Percentiles rank a stretch among this genome's conserved stretches.
Conservation (phyloP, 92 coral and sea anemone species). For the Parazoanthus swiftii region DNA sequence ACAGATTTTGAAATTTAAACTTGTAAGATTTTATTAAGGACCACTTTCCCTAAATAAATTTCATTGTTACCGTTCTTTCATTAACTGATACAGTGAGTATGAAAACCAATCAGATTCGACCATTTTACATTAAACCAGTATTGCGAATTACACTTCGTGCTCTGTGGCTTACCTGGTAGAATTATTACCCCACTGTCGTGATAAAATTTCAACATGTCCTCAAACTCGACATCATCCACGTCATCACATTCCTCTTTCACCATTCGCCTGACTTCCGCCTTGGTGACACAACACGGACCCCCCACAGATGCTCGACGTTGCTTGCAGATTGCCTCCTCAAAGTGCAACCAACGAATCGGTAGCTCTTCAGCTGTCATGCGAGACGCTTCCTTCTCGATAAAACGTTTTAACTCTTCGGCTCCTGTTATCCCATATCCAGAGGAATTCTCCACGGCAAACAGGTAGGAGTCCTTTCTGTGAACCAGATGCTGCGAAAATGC, state of each 20-base stretch:
- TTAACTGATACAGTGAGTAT: too few relatives aligned
- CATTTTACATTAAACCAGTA: background rate
- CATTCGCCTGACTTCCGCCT: constrained; percentile 24
- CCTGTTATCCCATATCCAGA: constrained; percentile 45
- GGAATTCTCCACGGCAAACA: constrained; percentile 68
- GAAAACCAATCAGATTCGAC: too few relatives aligned
- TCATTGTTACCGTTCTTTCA: too few relatives aligned
- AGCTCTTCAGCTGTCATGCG: constrained; percentile 47
- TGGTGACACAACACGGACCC: constrained; percentile 46
- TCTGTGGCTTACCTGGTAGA: constrained; percentile 53
- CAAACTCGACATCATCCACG: constrained; percentile 50
- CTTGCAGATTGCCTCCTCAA: constrained; percentile 69
- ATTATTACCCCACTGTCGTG: constrained; percentile 75
- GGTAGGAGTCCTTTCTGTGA: constrained; percentile 36
- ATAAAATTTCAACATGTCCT: constrained; percentile 62
- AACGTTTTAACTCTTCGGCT: constrained; percentile 35
- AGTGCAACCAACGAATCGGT: constrained; percentile 69
- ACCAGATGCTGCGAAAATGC: constrained; percentile 68
- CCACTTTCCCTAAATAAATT: too few relatives aligned
- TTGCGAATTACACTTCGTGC: background rate
- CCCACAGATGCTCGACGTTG: constrained; percentile 22
- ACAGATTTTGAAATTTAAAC: too few relatives aligned
- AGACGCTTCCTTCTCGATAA: constrained; percentile 56
- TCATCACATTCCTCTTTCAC: constrained; percentile 30
- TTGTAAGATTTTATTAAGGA: too few relatives aligned